Conservation (phyloP, 2,113 vertebrate species). For the Vombatus ursinus region DNA sequence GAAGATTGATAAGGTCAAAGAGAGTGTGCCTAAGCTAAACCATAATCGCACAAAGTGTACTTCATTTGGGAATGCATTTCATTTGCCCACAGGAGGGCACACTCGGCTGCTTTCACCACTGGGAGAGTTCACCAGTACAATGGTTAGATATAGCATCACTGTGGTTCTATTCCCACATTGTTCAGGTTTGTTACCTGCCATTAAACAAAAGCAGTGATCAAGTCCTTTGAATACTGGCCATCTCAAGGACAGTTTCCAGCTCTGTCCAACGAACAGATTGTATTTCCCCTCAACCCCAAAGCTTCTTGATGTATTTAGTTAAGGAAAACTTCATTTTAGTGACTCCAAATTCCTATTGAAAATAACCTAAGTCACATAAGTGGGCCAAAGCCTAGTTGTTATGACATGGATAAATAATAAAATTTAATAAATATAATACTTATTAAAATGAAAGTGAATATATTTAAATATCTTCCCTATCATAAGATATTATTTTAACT, state of each 20-base stretch:
- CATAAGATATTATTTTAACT: background rate
- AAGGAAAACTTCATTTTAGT: background rate
- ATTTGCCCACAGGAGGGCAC: background rate
- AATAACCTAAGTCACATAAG: background rate
- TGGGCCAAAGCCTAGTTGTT: background rate
- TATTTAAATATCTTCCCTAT: background rate
- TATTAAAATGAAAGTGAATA: background rate
- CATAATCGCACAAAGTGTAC: background rate
- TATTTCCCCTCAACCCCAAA: background rate
- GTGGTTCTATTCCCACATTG: background rate
- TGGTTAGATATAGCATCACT: background rate
- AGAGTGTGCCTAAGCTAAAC: background rate
- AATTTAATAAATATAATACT: background rate
- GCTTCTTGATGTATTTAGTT: background rate
- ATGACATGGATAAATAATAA: background rate
- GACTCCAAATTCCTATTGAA: slow-evolving; percentile 3
- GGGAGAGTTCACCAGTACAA: background rate
- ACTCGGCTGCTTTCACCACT: background rate
- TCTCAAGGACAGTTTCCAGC: background rate
- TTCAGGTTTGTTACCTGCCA: background rate
- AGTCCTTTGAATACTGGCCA: background rate
- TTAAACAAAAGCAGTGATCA: background rate
- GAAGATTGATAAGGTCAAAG: background rate
- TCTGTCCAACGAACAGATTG: background rate
- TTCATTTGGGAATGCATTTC: background rate